Evolutionary conservation across 2,113 vertebrate species (phyloP), one percentile per base, ranked within the genome.

Genomic region (Nerophis lumbriciformis): DNA sequence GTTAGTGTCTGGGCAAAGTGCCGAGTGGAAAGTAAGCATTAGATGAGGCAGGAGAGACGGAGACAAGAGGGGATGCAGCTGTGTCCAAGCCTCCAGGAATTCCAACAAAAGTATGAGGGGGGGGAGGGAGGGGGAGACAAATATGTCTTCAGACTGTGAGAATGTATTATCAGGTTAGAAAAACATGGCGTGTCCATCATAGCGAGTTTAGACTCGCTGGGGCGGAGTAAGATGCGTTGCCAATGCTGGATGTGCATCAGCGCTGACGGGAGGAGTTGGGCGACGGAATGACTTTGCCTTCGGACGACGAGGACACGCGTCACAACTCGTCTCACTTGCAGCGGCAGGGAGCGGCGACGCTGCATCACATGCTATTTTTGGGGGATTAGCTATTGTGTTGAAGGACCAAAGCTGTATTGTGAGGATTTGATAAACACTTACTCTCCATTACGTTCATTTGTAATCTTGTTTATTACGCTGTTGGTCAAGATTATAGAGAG

Each of bases 1-100:
- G 82, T 80, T 73, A 67, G 78, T 63, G 80, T 85, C 87, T 81
- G 84, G 88, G 89, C 88, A 86, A 53, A 68, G 53, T 68, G 85
- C 89, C 83, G 63, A 88, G 81, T 79, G 82, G 79, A 84, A 87
- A 86, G 66, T 80, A 80, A 85, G 79, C 71, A 87, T 81, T 75
- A 76, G 77, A 79, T 64, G n/a, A 70, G 68, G 65, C 60, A 48
- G 68, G 53, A 61, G 73, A 57, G 57, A 59, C 49, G 4, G 69
- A 63, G 67, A 77, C 53, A 44, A 45, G 77, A 83, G 68, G 61
- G 68, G 67, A 73, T 75, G 80, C 85, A 87, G 83, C 84, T 87
- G 87, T 77, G 77, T 77, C 74, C 51, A 67, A 75, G 61, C 75
- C 71, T 75, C 42, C 50, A 49, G 53, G 58, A 79, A 85, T 82